A percentile compares a stretch with the other conserved stretches of the same genome.
Conservation (phyloP, 53 echinoderm and acorn worm genomes). For the Paracentrotus lividus region DNA sequence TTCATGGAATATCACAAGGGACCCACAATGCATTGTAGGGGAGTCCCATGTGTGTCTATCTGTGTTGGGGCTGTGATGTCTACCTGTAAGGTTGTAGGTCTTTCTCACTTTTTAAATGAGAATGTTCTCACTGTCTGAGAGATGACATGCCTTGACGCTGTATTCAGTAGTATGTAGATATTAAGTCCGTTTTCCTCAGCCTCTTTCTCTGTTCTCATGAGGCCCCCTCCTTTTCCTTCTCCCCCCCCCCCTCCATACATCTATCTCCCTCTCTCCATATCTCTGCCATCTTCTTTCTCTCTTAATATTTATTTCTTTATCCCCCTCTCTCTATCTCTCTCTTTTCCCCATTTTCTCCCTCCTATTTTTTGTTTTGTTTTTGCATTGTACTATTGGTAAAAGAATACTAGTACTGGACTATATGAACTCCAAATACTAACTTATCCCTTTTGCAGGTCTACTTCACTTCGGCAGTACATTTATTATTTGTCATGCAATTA, state of each 20-base stretch:
- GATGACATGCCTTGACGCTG: neutral
- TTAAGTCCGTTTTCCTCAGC: neutral
- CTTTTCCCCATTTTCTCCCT: no score
- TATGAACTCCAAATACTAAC: no score
- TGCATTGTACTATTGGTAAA: no score
- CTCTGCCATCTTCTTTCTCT: neutral
- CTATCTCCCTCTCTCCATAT: neutral
- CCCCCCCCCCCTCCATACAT: neutral
- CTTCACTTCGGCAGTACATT: no score
- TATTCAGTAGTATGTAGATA: no score
- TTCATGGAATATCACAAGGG: neutral
- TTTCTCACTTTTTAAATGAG: neutral
- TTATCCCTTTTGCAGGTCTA: no score
- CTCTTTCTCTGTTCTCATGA: neutral
- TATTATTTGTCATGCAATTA: no score
- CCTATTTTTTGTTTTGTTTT: no score
- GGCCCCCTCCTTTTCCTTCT: neutral
- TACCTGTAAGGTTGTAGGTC: neutral
- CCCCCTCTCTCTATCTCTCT: neutral
- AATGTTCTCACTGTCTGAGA: neutral
- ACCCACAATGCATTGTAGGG: neutral
- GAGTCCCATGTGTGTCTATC: constrained; percentile 23
- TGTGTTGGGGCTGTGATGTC: constrained; percentile 18
- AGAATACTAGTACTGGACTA: no score
- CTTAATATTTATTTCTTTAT: neutral